Conservation (phyloP, 2,113 vertebrate genomes). For the Gavia stellata region DNA sequence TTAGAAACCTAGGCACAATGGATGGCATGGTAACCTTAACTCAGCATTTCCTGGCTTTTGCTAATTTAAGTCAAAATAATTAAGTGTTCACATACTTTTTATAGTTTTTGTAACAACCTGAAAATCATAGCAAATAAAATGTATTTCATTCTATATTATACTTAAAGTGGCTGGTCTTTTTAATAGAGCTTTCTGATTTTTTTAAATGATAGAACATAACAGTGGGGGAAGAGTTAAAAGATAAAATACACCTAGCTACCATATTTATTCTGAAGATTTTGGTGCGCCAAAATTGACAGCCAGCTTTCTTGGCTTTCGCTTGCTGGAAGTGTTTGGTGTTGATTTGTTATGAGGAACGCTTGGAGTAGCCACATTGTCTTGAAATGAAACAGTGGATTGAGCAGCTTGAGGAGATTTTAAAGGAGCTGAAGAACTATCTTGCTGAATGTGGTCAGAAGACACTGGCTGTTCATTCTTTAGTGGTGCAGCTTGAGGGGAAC, state of each 20-base stretch:
- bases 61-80: not conserved
- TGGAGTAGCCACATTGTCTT: conserved; percentile 61
- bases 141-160: conserved; percentile 29
- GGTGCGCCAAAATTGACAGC: conserved; percentile 94
- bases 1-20: conserved; percentile 36
- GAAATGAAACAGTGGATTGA: conserved; percentile 54
- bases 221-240: conserved; percentile 32
- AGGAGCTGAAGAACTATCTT: conserved; percentile 56
- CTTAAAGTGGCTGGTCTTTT: conserved; percentile 55
- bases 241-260: conserved; percentile 55
- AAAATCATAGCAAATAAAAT: conserved; percentile 60
- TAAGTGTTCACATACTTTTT: conserved; percentile 8
- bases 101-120: conserved; percentile 34
- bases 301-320: conserved; percentile 89
- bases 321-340: conserved; percentile 82
- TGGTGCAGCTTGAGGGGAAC: conserved; percentile 66
- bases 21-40: conserved; percentile 31
- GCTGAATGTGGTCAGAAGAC: conserved; percentile 58
- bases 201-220: conserved; percentile 49
- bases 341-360: conserved; percentile 66
- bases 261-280: conserved; percentile 84
- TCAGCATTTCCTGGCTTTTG: conserved; percentile 13
- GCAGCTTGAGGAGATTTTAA: conserved; percentile 43
- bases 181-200: conserved; percentile 60
- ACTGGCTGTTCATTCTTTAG: conserved; percentile 66